These are phyloP conservation scores for Trachelus iudaicus DNA, from an alignment of 2,888 invertebrate species.

Conservation along the genomic window DNA sequence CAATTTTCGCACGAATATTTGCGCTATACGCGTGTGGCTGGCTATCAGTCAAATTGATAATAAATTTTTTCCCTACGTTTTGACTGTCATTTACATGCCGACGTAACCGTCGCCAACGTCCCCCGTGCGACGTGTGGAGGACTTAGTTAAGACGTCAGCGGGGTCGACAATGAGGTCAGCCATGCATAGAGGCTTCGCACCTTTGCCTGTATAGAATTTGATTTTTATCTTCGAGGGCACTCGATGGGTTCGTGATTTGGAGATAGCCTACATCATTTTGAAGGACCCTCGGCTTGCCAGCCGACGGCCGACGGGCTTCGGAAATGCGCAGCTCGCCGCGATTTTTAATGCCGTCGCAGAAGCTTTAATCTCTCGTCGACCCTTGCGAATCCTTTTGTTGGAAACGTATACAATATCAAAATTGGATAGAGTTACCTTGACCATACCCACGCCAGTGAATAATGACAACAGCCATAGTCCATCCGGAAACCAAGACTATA, in stretches of 20 bases:
- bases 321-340: slow-evolving; percentile 19
- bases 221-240: slow-evolving; percentile 64
- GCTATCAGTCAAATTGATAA: too few species aligned
- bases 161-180: slow-evolving; percentile 59
- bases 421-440: not conserved
- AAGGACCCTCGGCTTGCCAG: slow-evolving; percentile 49
- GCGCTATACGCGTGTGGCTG: accelerated
- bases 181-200: slow-evolving; percentile 64
- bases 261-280: slow-evolving; percentile 55
- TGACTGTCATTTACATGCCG: not conserved
- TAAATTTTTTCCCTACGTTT: too few species aligned
- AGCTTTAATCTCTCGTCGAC: not conserved
- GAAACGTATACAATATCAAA: not conserved
- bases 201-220: slow-evolving; percentile 57
- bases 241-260: slow-evolving; percentile 61
- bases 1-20: too few species aligned
- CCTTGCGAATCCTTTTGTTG: not conserved
- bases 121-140: slow-evolving; percentile 27
- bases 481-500: too few species aligned
- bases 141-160: slow-evolving; percentile 63
- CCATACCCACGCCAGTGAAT: not conserved
- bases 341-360: slow-evolving; percentile 11
- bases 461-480: too few species aligned
- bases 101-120: not conserved
- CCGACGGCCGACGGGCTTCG: slow-evolving; percentile 41